Percentiles rank a stretch among this genome's conserved stretches.
Evolutionary conservation across 2,888 invertebrate species (phyloP).

Genomic region (Brassicogethes aeneus): DNA sequence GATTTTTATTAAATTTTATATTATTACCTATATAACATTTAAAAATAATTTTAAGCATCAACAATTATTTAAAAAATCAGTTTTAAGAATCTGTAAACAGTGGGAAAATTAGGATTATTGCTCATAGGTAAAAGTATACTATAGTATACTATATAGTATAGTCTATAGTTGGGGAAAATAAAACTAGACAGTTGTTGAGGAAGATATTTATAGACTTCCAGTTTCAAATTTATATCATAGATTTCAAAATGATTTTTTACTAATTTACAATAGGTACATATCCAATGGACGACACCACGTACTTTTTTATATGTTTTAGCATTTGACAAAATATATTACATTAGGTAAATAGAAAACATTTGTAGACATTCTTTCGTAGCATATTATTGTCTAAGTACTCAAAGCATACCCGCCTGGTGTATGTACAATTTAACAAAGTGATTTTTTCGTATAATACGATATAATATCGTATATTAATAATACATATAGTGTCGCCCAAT

Average conservation of each 20-base stretch:
- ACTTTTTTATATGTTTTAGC: constrained; percentile 6
- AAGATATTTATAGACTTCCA: constrained; percentile 43
- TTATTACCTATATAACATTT: too few species aligned
- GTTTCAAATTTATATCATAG: constrained; percentile 36
- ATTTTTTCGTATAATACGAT: constrained; percentile 5
- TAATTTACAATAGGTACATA: constrained; percentile 34
- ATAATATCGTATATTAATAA: too few species aligned
- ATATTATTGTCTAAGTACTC: constrained; percentile 30
- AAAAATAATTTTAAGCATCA: too few species aligned
- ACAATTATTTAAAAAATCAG: too few species aligned
- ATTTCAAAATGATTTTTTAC: constrained; percentile 28
- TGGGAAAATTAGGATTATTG: too few species aligned
- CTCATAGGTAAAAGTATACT: too few species aligned
- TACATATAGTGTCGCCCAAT: background rate
- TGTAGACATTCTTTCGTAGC: background rate
- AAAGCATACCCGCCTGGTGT: constrained; percentile 27
- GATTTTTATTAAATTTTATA: too few species aligned
- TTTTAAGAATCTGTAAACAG: background rate
- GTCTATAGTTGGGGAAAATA: constrained; percentile 8
- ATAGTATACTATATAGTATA: too few species aligned
- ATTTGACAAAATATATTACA: background rate
- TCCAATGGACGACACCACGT: constrained; percentile 24
- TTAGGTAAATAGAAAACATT: too few species aligned
- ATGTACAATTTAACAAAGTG: constrained; percentile 27
- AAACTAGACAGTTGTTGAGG: constrained; percentile 25